Conservation (phyloP, 2,113 vertebrate genomes). For the Protobothrops flavoviridis region DNA sequence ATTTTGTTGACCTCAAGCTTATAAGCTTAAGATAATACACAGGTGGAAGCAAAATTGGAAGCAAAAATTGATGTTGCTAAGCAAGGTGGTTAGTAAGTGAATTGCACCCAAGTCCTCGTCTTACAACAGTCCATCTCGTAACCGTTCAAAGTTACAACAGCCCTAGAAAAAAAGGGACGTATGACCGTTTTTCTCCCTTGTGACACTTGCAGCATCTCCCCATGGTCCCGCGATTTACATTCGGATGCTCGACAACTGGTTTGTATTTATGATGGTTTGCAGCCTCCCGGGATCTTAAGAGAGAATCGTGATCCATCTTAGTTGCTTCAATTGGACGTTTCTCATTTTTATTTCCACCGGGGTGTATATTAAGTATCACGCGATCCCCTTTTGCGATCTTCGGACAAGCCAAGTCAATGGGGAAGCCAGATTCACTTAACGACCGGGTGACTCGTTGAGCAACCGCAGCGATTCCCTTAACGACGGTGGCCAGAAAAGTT, state of each 20-base stretch:
- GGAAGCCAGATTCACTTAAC: not conserved
- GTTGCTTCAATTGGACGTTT: no score
- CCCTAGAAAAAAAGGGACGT: not conserved
- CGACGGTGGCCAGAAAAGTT: not conserved
- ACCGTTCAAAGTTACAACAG: not conserved
- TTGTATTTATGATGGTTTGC: not conserved
- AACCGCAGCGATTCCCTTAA: not conserved
- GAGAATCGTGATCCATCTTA: no score
- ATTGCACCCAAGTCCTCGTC: not conserved
- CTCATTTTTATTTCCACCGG: no score
- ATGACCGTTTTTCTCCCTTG: not conserved
- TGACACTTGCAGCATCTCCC: not conserved
- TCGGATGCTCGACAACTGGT: not conserved
- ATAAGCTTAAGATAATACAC: not conserved
- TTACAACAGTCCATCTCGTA: not conserved
- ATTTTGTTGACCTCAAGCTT: not conserved
- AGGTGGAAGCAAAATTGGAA: not conserved
- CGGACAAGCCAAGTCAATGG: not conserved
- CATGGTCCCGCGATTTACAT: not conserved
- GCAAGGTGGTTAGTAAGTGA: not conserved
- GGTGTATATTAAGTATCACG: not conserved
- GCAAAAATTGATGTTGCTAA: not conserved
- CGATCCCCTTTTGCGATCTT: not conserved
- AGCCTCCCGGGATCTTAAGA: not conserved
- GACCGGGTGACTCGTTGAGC: not conserved